A percentile compares a stretch with the other conserved stretches of the same genome.
phyloP scores from a whole-genome alignment of 2,113 vertebrate genomes.

The Rhineura floridana region DNA sequence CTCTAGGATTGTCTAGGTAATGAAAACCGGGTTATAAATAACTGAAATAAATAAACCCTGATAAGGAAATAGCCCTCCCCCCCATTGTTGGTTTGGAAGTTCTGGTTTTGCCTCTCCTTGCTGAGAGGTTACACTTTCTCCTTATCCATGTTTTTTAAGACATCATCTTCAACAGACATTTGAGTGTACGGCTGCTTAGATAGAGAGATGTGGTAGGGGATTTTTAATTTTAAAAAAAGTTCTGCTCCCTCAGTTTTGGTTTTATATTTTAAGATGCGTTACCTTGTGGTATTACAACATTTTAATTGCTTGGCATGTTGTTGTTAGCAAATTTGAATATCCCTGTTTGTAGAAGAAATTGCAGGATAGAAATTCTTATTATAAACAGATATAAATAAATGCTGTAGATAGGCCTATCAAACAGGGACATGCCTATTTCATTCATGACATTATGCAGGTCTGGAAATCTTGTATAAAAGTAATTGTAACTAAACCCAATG shows the following conservation, averaged over 20 bases:
- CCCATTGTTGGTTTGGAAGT: not conserved
- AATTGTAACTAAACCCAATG: not conserved
- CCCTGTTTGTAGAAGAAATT: not conserved
- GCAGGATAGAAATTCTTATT: not conserved
- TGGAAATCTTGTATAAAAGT: not conserved
- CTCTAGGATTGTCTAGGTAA: too few relatives aligned
- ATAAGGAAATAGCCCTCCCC: too few relatives aligned
- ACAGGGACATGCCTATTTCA: not conserved
- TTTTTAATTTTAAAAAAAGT: not conserved
- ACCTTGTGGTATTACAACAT: not conserved
- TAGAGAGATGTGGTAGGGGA: not conserved
- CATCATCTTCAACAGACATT: not conserved
- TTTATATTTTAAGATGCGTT: not conserved
- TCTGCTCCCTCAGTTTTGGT: not conserved
- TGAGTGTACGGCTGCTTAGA: not conserved
- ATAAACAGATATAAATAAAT: not conserved
- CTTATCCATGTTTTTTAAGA: not conserved
- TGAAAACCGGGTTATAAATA: too few relatives aligned
- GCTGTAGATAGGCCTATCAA: not conserved
- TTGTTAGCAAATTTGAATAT: not conserved
- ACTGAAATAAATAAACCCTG: too few relatives aligned
- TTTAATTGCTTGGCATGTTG: not conserved
- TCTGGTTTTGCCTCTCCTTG: not conserved
- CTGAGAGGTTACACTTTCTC: not conserved
- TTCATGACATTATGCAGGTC: not conserved